Base-by-base conservation (phyloP, 2,113 vertebrate species). In the Oriolus oriolus region DNA sequence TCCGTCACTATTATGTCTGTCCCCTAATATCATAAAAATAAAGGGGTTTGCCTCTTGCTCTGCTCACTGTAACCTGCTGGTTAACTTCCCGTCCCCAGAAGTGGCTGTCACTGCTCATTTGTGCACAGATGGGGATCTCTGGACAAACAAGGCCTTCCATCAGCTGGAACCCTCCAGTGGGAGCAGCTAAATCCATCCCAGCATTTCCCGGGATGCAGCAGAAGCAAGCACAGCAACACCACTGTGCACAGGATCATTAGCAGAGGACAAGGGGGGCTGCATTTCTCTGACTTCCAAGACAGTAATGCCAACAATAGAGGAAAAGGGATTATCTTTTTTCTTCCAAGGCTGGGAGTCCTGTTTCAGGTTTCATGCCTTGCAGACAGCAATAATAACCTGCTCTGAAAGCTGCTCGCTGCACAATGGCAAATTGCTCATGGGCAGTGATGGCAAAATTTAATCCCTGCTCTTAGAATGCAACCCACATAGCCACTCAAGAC, bases 351-450 rank as follows among this genome's bases (percentile, higher is more conserved):
- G 73, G 65, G 92, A 95, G 79, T 68, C 41, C 88, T 94, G 92
- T 90, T 96, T 94, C 92, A 90, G 95, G 92, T 94, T 96, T 94
- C 92, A 47, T 78, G 64, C 64, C 59, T 85, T 4, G 9, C 93
- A 96, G 96, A 47, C 93, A 94, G 88, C 95, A 93, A 89, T 92
- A 96, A 94, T 84, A 96, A 88, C 93, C 90, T 69, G 83, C 93
- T 87, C 88, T 90, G 95, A 89, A 92, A 96, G 95, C 90, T 45
- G 85, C 92, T 82, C 4, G 0, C 92, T 4, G n/a, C 92, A 96
- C 93, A 96, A 96, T 89, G 95, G 92, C 86, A 96, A 96, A 97
- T 92, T 95, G 93, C 96, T 96, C 96, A 93, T 89, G 95, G 96
- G 96, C 95, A 95, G 90, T 49, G 92, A 96, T 87, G 92, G 96